phyloP scores from a whole-genome alignment of 2,113 vertebrate species.

The Marmota flaviventris region DNA sequence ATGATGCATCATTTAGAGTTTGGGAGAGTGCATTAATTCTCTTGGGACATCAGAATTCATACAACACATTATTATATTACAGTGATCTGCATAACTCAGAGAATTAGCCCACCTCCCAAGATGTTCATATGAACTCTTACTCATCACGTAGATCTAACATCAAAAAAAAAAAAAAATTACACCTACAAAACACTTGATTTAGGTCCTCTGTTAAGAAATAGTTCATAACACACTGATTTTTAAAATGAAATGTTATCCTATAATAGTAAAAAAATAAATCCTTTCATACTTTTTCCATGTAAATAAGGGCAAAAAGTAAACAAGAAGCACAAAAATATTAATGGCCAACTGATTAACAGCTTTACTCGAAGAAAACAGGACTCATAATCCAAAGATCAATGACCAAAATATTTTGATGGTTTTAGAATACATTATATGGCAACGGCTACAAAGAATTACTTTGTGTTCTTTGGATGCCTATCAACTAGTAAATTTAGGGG shows the following conservation, averaged over 20 bases:
- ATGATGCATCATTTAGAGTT: constrained; percentile 11
- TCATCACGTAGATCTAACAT: constrained; percentile 45
- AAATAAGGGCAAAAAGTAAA: constrained; percentile 57
- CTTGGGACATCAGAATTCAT: background rate
- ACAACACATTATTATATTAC: background rate
- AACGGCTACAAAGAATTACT: constrained; percentile 37
- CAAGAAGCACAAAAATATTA: constrained; percentile 50
- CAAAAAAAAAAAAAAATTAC: constrained; percentile 32
- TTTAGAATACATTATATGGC: constrained; percentile 33
- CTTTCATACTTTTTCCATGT: constrained; percentile 37
- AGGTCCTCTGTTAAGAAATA: constrained; percentile 54
- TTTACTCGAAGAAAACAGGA: constrained; percentile 32
- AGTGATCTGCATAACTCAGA: background rate
- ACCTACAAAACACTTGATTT: constrained; percentile 60
- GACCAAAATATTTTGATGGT: constrained; percentile 50
- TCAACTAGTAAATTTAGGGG: constrained; percentile 5
- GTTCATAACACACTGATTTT: constrained; percentile 54
- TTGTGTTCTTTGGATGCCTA: background rate
- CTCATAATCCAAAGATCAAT: constrained; percentile 68
- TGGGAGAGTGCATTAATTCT: background rate
- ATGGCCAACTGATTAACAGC: constrained; percentile 46
- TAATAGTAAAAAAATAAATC: constrained; percentile 16
- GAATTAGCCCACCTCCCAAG: constrained; percentile 41
- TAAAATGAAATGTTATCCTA: background rate
- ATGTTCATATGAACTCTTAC: constrained; percentile 36